phyloP scores from a whole-genome alignment of 2,113 vertebrate genomes.

The Tricholaema leucomelas region DNA sequence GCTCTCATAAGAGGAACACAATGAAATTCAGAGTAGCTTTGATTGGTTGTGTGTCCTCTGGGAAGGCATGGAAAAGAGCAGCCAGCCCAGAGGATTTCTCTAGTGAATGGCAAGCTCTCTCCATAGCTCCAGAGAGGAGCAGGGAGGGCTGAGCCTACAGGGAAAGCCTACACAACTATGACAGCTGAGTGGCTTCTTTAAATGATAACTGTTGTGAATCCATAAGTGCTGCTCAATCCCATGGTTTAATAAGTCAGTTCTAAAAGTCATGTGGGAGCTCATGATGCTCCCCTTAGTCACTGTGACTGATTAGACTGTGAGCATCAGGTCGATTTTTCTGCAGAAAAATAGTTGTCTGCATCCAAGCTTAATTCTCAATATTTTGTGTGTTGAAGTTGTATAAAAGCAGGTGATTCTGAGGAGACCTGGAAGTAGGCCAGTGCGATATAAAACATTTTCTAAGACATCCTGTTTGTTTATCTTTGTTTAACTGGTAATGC shows the following conservation, averaged over 20 bases:
- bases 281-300: neutral
- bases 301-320: neutral
- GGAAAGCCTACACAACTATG: neutral
- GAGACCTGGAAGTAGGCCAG: neutral
- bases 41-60: neutral
- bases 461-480: conserved; percentile 12
- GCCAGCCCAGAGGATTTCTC: neutral
- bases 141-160: neutral
- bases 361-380: neutral
- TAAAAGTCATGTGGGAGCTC: neutral
- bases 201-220: neutral
- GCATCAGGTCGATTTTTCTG: neutral
- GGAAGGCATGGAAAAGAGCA: conserved; percentile 7
- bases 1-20: neutral
- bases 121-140: accelerated
- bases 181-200: neutral
- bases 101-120: neutral
- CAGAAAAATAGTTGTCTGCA: neutral
- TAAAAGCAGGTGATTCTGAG: neutral
- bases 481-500: conserved; percentile 1
- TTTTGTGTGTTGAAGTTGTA: neutral
- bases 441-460: conserved; percentile 2
- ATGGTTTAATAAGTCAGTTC: neutral
- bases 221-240: neutral
- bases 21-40: neutral